Evolutionary conservation across 2,113 vertebrate genomes (phyloP), one percentile per base, ranked within the genome.

Genomic region (Marmota flaviventris): DNA sequence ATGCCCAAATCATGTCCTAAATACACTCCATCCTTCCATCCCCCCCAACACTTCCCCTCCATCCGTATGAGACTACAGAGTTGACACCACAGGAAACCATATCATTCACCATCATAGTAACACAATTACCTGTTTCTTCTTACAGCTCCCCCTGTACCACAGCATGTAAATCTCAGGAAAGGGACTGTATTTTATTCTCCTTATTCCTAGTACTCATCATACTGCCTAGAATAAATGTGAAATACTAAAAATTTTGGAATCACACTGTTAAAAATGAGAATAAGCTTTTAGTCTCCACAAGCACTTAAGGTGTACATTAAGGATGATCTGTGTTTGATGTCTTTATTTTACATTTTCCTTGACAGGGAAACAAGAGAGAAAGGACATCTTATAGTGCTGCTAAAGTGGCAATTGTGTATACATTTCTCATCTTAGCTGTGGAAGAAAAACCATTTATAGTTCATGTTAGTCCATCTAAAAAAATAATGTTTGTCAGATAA

Each of bases 361-460:
- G 87, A 94, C 95, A 95, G 79, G 56, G 42, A 97, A 94, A 95
- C 84, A 96, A 53, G 78, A 85, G 56, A 92, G 39, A 86, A 90
- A 27, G 76, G 79, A 86, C 69, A 86, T 45, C 95, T 95, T 94
- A 86, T 79, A 39, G 39, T 5, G 4, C 53, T n/a, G 29, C 76
- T 83, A 79, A 92, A 42, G 42, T 79, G 81, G 70, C 32, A 70
- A n/a, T 61, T 94, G 85, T 48, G 39, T 20, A 48, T 48, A 92
- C 48, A 63, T 42, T 87, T 73, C 63, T 84, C 79, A 90, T 94
- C 69, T 92, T 53, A 3, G 63, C 25, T 39, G n/a, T 75, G 65
- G 76, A 95, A 67, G 53, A 25, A 67, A 94, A 94, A 87, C 63
- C 53, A 92, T 92, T 83, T 79, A 87, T 5, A 79, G 75, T 82